phyloP scores from a whole-genome alignment of 1,140 invertebrate species.

The Dendroctonus valens region DNA sequence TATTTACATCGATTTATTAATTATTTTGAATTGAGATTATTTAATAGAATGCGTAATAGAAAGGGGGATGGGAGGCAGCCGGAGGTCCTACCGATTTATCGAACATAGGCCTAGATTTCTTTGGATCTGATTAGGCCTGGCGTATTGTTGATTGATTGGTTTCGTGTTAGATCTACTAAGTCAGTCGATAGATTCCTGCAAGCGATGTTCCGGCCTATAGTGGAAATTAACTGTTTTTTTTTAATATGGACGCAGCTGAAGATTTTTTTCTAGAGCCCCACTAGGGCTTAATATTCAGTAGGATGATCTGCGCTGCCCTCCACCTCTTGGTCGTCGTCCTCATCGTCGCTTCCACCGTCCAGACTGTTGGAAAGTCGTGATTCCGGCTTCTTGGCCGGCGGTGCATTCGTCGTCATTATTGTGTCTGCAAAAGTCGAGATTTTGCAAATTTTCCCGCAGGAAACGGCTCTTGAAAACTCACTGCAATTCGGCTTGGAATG shows the following conservation, averaged over 20 bases:
- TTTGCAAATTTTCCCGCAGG: background rate
- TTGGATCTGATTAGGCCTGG: too few relatives aligned
- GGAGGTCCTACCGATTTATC: too few relatives aligned
- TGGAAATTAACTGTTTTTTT: too few relatives aligned
- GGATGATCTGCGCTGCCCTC: slow-evolving; percentile 78
- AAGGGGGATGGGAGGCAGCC: too few relatives aligned
- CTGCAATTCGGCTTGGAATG: slow-evolving; percentile 81
- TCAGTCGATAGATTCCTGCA: too few relatives aligned
- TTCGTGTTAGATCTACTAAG: too few relatives aligned
- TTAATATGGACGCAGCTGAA: too few relatives aligned
- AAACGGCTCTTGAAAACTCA: background rate
- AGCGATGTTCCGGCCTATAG: too few relatives aligned
- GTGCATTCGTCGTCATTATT: slow-evolving; percentile 58
- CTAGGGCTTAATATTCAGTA: slow-evolving; percentile 64
- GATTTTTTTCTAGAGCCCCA: background rate
- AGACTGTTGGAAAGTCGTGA: slow-evolving; percentile 32
- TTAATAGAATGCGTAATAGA: slow-evolving; percentile 2
- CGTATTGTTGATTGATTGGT: too few relatives aligned
- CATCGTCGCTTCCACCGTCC: slow-evolving; percentile 59
- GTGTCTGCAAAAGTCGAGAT: slow-evolving; percentile 51
- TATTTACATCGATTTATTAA: slow-evolving; percentile 25
- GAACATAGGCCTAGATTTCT: too few relatives aligned
- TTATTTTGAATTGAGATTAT: slow-evolving; percentile 6
- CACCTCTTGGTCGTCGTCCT: slow-evolving; percentile 65
- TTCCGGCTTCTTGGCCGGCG: slow-evolving; percentile 28